Conservation (phyloP, 37 sponge, comb jelly and placozoan species). For the Beroe ovata region DNA sequence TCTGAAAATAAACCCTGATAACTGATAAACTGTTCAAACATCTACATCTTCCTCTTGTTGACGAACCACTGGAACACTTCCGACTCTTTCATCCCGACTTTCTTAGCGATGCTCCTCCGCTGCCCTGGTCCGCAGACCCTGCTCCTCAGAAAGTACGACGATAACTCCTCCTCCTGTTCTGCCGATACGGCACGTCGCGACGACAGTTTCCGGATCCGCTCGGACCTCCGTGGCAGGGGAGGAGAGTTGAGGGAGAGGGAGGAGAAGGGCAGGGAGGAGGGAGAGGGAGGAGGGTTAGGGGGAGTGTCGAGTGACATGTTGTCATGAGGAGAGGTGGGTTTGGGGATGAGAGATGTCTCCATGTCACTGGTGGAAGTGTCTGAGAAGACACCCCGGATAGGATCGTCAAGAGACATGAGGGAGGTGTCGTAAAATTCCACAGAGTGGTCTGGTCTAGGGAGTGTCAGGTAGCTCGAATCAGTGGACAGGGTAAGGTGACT, state of each 20-base stretch:
- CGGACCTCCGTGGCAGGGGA: background rate
- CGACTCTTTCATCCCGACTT: slow-evolving; percentile 30
- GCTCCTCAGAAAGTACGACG: slow-evolving; percentile 30
- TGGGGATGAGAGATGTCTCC: background rate
- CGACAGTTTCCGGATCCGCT: background rate
- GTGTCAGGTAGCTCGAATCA: background rate
- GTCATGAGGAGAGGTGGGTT: background rate
- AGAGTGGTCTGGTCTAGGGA: background rate
- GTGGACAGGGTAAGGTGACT: slow-evolving; percentile 30
- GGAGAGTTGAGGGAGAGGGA: slow-evolving; percentile 19
- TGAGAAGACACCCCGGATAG: background rate
- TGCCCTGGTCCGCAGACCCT: background rate
- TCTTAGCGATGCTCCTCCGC: slow-evolving; percentile 3
- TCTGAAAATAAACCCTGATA: background rate
- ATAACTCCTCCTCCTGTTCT: slow-evolving; percentile 46
- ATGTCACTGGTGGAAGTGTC: background rate
- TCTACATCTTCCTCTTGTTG: background rate
- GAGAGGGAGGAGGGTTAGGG: background rate
- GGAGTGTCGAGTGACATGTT: background rate
- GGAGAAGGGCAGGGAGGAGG: background rate
- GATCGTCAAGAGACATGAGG: background rate
- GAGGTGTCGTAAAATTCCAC: background rate
- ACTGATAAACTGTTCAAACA: background rate
- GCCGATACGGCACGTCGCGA: background rate
- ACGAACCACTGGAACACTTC: slow-evolving; percentile 38